Evolutionary conservation across 1,140 invertebrate species (phyloP).

Genomic region (Drosophila ananassae): DNA sequence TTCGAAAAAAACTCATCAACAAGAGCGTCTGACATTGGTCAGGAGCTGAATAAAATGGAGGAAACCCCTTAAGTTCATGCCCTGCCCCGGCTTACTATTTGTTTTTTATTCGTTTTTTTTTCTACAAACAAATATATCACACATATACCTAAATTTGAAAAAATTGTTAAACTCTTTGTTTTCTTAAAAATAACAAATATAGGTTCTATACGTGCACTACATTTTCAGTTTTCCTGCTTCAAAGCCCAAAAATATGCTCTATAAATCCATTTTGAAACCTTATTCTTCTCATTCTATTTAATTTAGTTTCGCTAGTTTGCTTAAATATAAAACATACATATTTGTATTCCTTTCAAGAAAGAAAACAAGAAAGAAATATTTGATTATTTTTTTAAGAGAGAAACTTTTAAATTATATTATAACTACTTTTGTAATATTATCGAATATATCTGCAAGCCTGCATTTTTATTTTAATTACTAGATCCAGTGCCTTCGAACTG

Average conservation of each 20-base stretch:
- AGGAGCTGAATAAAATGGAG: not conserved
- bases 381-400: too few species aligned
- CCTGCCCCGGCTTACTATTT: not conserved
- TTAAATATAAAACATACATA: too few species aligned
- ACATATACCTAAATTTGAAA: not conserved
- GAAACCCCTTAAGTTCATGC: not conserved
- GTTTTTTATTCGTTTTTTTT: not conserved
- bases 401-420: too few species aligned
- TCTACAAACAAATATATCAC: not conserved
- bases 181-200: not conserved
- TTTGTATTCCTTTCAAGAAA: too few species aligned
- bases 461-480: too few species aligned
- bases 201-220: not conserved
- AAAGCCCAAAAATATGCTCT: conserved; percentile 1
- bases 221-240: not conserved
- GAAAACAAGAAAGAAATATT: too few species aligned
- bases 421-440: too few species aligned
- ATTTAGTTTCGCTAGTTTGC: not conserved
- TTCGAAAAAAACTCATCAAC: conserved; percentile 80
- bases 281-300: not conserved
- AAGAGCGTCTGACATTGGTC: conserved; percentile 38
- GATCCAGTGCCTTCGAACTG: too few species aligned
- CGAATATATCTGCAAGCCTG: too few species aligned
- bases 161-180: not conserved
- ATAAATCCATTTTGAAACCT: not conserved